Evolutionary conservation across 92 coral and sea anemone species (phyloP).

Genomic region (Nematostella vectensis): DNA sequence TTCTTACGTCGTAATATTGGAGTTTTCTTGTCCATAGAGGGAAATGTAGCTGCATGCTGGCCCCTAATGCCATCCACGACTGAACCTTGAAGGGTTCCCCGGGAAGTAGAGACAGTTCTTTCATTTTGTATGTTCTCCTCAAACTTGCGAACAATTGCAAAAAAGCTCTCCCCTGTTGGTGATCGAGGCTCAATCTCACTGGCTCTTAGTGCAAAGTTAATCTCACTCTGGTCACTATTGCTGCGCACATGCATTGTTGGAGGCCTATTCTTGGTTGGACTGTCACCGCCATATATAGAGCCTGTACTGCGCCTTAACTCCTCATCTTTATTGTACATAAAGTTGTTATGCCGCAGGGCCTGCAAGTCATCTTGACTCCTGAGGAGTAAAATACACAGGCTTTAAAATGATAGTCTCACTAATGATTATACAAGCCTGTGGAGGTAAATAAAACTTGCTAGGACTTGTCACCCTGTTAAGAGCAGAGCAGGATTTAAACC

Average conservation of each 20-base stretch:
- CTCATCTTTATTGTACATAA: conserved; percentile 67
- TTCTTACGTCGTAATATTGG: conserved; percentile 70
- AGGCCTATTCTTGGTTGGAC: conserved; percentile 41
- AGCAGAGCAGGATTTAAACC: no score
- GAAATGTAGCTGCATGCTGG: conserved; percentile 40
- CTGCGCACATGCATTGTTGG: conserved; percentile 82
- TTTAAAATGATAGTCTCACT: background rate
- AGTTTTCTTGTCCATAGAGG: conserved; percentile 76
- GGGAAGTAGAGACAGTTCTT: conserved; percentile 18
- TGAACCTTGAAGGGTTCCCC: conserved; percentile 35
- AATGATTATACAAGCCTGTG: no score
- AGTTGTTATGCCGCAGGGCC: conserved; percentile 31
- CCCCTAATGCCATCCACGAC: conserved; percentile 54
- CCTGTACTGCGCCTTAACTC: conserved; percentile 89
- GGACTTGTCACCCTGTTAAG: no score
- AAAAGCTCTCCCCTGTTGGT: conserved; percentile 89
- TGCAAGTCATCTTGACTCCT: conserved; percentile 73
- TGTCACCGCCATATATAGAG: conserved; percentile 76
- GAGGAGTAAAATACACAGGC: background rate
- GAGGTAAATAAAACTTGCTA: no score
- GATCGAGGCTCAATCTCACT: conserved; percentile 71
- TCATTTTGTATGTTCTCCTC: conserved; percentile 78
- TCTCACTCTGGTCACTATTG: conserved; percentile 89
- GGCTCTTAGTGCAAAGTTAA: conserved; percentile 41
- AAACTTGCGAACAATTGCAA: conserved; percentile 75